Evolutionary conservation across 23 tunicate genomes (phyloP), one percentile per base, ranked within the genome.

Genomic region (Trididemnum nubilum): DNA sequence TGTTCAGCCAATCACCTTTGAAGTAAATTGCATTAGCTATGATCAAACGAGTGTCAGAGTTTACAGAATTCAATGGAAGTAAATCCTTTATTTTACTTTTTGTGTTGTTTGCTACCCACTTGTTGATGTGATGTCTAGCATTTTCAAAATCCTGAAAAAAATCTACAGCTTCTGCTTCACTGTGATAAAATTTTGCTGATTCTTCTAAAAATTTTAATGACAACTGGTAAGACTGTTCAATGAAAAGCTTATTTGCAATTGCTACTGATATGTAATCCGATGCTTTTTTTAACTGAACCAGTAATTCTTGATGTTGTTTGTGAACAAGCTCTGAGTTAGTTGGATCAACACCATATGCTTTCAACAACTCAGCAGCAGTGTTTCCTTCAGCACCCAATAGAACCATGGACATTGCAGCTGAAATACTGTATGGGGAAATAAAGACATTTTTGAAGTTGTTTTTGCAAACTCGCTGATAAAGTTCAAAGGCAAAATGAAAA

Each of bases 1-100:
- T 69, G 21, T 78, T 64, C 36, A 33, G 26, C 97, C 97, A 92
- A 49, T 73, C 72, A 9, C 97, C 97, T 87, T 92, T 92, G 61
- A 92, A 92, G 49, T 92, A 92, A 19, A 92, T 76, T 15, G 97
- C 97, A 79, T 87, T 87, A 34, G 83, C 89, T 24, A 92, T 32
- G 5, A 92, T 86, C 36, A 92, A 74, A 5, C 81, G 34, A 18
- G 89, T 87, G 21, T 37, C 35, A 2, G 79, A 24, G 32, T 79
- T 51, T 34, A 92, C 60, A 19, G 85, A 76, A 4, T 84, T 80
- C 36, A 59, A 21, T 40, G 86, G 97, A 12, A 92, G 22, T 64
- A 92, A 29, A 44, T 92, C 87, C 31, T 76, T 52, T 28, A 92
- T 92, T 92, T 92, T 92, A 25, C 57, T 80, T 4, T 77, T 78